Evolutionary conservation across 1,140 invertebrate species (phyloP).

Genomic region (Globodera rostochiensis): DNA sequence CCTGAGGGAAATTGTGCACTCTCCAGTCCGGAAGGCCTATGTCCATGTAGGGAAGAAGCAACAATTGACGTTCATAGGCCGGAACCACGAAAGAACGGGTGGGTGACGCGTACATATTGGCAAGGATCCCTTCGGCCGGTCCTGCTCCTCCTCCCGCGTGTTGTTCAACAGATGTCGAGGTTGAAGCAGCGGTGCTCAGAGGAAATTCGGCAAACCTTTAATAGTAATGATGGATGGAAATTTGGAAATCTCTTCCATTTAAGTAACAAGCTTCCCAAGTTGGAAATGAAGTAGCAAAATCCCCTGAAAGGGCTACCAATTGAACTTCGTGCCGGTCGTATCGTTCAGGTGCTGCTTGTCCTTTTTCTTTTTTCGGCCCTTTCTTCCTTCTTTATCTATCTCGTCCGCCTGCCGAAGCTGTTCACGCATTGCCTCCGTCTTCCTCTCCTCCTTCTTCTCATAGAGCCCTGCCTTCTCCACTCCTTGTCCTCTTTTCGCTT

Average conservation of each 20-base stretch:
- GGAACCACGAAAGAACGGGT: conserved; percentile 37
- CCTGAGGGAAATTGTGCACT: conserved; percentile 40
- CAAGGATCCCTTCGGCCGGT: neutral
- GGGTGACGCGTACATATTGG: conserved; percentile 14
- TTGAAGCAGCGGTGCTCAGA: neutral
- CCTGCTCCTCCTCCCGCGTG: neutral
- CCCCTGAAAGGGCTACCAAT: neutral
- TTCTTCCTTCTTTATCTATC: neutral
- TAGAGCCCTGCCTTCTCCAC: neutral
- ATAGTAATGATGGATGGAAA: neutral
- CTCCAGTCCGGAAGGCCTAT: conserved; percentile 39
- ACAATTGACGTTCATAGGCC: conserved; percentile 27
- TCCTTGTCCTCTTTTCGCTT: neutral
- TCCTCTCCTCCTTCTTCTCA: neutral
- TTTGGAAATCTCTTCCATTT: too few relatives aligned
- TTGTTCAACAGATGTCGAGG: conserved; percentile 7
- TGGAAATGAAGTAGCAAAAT: neutral
- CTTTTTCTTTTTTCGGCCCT: conserved; percentile 8
- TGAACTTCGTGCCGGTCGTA: neutral
- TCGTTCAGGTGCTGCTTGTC: neutral
- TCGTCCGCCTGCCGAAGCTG: neutral
- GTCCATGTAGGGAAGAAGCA: conserved; percentile 41
- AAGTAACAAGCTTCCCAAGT: too few relatives aligned
- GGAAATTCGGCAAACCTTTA: conserved; percentile 24
- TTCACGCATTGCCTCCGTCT: neutral